Evolutionary conservation across 1,140 invertebrate genomes (phyloP), one percentile per base, ranked within the genome.

Genomic region (Drosophila gunungcola): DNA sequence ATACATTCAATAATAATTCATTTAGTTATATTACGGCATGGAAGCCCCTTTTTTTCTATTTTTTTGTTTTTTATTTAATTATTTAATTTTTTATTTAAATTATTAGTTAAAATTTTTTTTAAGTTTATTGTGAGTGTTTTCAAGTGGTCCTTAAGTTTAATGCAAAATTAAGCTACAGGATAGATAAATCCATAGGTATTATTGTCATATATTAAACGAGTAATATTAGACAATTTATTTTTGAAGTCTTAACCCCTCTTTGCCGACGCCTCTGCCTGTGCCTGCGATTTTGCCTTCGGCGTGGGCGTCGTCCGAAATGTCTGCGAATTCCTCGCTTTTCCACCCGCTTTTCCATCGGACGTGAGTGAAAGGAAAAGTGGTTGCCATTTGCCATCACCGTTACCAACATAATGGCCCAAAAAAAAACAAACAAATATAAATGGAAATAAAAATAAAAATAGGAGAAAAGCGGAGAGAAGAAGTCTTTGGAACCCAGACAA

Each of bases 351-450:
- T 13, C 43, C 13, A 34, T 34, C 11, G 13, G 39, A 63, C 34
- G 62, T 46, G 62, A 45, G 68, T 73, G 73, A 75, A 75, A 75
- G 73, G 60, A 75, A 75, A 75, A 75, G 70, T 75, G 60, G 41
- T 45, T 55, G 51, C 51, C 58, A 36, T 42, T 34, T 52, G 32
- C 60, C 64, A 53, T 64, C 48, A 52, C 46, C 65, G 63, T 34
- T 68, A 32, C 46, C 16, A 69, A 39, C 61, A 52, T 65, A 45
- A 43, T 68, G 45, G 38, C 12, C 25, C 10, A 25, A 16, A 21
- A 32, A 68, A n/a, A 58, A 39, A 16, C 9, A 32, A 39, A 16
- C 34, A 39, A 63, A 36, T 12, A 65, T n/a, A 25, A 36, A 45
- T 12, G 13, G 4, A 11, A 43, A 38, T 32, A 68, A 36, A 68